Base-by-base conservation (phyloP, 2,888 invertebrate species). In the Oscheius sp. region DNA sequence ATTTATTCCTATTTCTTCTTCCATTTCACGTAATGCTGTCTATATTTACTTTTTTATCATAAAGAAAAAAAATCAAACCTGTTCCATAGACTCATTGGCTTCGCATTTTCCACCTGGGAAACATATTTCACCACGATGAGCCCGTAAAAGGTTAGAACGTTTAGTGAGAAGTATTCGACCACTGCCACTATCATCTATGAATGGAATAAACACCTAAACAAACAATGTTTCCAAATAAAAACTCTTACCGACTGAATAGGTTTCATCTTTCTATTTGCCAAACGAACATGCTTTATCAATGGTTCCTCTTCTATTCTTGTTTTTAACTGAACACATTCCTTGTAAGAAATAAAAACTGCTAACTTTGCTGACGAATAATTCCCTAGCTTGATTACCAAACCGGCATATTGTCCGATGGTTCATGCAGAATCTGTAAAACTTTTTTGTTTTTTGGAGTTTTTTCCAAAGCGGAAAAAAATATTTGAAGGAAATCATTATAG, bases 61-160 rank as follows among this genome's bases (percentile, higher is more conserved):
- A 69, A 23, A 1, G 23, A 21, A 41, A 61, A 29, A 61, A 80
- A 53, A 45, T 78, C 79, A 55, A 56, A 79, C 82, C 73, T 83
- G 66, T n/a, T 79, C 76, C 21, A 74, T 55, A 1, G 76, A 76
- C 61, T 86, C 86, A 43, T 78, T 79, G n/a, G 80, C 63, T 12
- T 86, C 85, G 18, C 74, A 72, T 29, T 77, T 71, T 49, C 86
- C 86, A 7, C 86, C 86, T n/a, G 86, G 86, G 69, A 86, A 86
- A 49, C 85, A 86, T 5, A 86, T 77, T 76, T 86, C 86, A 23
- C 86, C 86, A 0, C 85, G 77, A 73, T 86, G 86, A 2, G 80
- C 76, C n/a, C 82, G 72, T 35, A 86, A 69, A 43, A 78, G 76
- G 58, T 75, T 79, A 2, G 84, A 83, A 52, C 86, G 76, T 69